Conservation (phyloP, 2,888 invertebrate species). For the Pyrrhia umbra region DNA sequence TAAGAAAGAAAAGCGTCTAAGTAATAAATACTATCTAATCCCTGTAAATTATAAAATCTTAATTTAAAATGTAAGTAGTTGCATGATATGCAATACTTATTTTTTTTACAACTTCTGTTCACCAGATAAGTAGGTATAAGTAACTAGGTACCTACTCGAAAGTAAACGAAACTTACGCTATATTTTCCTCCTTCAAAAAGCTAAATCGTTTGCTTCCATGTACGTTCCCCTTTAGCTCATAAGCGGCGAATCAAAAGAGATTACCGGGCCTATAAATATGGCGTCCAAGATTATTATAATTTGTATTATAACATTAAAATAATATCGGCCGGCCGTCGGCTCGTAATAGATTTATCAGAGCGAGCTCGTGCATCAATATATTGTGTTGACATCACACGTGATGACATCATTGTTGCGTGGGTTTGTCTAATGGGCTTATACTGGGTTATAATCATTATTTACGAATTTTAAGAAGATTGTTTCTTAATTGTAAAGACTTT, state of each 20-base stretch:
- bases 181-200: background rate
- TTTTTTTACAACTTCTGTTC: too few relatives aligned
- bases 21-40: too few relatives aligned
- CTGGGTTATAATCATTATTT: conserved; percentile 25
- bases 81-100: too few relatives aligned
- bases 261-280: conserved; percentile 86
- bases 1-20: too few relatives aligned
- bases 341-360: conserved; percentile 86
- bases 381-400: conserved; percentile 20
- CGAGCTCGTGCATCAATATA: conserved; percentile 69
- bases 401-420: conserved; percentile 28
- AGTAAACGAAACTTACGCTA: background rate
- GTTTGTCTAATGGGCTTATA: conserved; percentile 17
- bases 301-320: conserved; percentile 89
- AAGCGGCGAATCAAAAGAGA: conserved; percentile 88
- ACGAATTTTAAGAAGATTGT: conserved; percentile 1
- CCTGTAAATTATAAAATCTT: too few relatives aligned
- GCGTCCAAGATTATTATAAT: conserved; percentile 87
- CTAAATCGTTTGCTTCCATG: conserved; percentile 20
- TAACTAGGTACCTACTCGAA: too few relatives aligned
- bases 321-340: conserved; percentile 81
- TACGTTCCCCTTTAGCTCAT: conserved; percentile 62
- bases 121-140: too few relatives aligned
- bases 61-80: too few relatives aligned
- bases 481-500: conserved; percentile 7